These are phyloP conservation scores for Amphipyra berbera DNA, from an alignment of 2,888 invertebrate species.

Conservation along the genomic window DNA sequence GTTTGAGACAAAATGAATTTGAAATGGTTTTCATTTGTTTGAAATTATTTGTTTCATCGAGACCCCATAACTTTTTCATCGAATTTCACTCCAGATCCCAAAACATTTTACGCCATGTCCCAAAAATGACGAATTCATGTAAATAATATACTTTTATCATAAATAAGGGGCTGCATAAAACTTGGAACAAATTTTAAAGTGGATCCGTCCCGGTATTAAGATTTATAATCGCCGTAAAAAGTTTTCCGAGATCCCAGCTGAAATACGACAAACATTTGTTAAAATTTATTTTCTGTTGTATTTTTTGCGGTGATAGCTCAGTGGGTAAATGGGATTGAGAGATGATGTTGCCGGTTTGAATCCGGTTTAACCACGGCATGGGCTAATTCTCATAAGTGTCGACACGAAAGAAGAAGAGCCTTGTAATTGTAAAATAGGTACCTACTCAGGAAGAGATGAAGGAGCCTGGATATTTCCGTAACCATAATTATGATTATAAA, in stretches of 20 bases:
- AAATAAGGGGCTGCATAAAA: constrained; percentile 41
- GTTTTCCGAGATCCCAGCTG: constrained; percentile 21
- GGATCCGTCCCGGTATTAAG: constrained; percentile 24
- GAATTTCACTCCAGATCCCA: constrained; percentile 2
- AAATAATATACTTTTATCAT: constrained; percentile 28
- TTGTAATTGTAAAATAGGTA: too few relatives aligned
- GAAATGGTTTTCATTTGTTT: too few relatives aligned
- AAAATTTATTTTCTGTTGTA: constrained; percentile 9
- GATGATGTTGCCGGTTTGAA: too few relatives aligned
- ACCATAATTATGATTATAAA: too few relatives aligned
- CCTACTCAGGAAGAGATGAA: too few relatives aligned
- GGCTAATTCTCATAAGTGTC: too few relatives aligned
- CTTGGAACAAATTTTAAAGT: constrained; percentile 35
- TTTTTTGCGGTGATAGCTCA: neutral
- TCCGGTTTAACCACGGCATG: too few relatives aligned
- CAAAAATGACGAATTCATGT: constrained; percentile 12
- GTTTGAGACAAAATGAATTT: too few relatives aligned
- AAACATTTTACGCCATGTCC: constrained; percentile 13
- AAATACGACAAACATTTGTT: constrained; percentile 36
- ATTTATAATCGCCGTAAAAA: constrained; percentile 51
- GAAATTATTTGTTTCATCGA: too few relatives aligned
- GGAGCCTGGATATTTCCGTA: too few relatives aligned
- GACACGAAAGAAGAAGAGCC: too few relatives aligned
- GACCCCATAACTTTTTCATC: constrained; percentile 4
- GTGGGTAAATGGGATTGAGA: neutral